Percentiles rank a stretch among this genome's conserved stretches.
phyloP scores from a whole-genome alignment of 2,113 vertebrate species.

The Mungos mungo region DNA sequence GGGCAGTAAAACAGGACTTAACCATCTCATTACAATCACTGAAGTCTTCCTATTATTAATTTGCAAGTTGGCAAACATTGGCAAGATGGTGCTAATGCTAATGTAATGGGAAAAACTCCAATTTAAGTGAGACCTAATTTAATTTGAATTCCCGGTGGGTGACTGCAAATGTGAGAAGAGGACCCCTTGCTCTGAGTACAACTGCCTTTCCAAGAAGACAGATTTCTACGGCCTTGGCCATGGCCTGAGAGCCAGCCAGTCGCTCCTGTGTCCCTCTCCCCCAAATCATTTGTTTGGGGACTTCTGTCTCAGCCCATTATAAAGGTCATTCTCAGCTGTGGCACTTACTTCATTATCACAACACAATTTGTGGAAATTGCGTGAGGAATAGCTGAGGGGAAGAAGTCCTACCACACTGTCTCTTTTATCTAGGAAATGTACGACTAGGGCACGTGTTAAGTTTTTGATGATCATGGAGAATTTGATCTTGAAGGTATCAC shows the following conservation, averaged over 20 bases:
- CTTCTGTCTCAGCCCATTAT: background rate
- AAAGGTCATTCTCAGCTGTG: background rate
- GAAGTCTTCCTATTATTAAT: conserved; percentile 51
- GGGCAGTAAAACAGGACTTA: conserved; percentile 55
- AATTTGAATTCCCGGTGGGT: conserved; percentile 74
- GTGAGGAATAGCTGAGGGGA: background rate
- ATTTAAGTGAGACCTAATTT: conserved; percentile 72
- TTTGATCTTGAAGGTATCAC: conserved; percentile 9
- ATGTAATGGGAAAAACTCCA: conserved; percentile 74
- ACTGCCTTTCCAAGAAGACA: conserved; percentile 35
- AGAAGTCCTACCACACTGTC: background rate
- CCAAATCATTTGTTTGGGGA: background rate
- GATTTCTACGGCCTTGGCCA: conserved; percentile 18
- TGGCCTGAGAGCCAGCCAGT: background rate
- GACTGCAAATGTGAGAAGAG: conserved; percentile 62
- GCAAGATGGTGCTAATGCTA: conserved; percentile 79
- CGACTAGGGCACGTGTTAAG: background rate
- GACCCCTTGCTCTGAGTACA: conserved; percentile 4
- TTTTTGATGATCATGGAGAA: background rate
- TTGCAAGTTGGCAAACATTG: conserved; percentile 77
- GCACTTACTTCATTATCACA: conserved; percentile 59
- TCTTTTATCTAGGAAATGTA: background rate
- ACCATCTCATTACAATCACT: background rate
- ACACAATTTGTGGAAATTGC: background rate
- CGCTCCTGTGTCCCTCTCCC: background rate